These are phyloP conservation scores for Spheniscus humboldti DNA, from an alignment of 2,797 vertebrate genomes.

Conservation along the genomic window DNA sequence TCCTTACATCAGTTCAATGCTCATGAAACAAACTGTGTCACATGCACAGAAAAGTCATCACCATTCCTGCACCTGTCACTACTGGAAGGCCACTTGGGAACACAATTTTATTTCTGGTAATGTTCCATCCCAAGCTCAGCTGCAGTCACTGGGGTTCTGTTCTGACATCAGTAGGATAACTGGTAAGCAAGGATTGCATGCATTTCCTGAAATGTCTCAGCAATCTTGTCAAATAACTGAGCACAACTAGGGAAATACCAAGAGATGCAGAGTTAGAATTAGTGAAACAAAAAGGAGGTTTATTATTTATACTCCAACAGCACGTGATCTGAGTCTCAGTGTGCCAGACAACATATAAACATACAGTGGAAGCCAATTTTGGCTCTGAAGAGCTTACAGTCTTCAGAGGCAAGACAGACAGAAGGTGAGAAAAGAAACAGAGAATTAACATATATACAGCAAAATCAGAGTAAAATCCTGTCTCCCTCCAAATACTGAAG, in stretches of 20 bases:
- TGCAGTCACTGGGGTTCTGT: background rate
- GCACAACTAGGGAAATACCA: background rate
- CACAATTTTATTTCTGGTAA: background rate
- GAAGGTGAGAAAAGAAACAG: conserved; percentile 15
- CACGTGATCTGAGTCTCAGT: background rate
- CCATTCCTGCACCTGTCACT: background rate
- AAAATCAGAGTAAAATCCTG: background rate
- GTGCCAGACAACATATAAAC: background rate
- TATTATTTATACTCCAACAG: background rate
- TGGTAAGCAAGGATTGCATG: background rate
- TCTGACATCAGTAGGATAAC: background rate
- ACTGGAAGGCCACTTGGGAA: background rate
- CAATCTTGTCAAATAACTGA: background rate
- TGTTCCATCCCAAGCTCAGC: background rate
- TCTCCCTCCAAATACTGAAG: background rate
- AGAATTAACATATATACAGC: background rate
- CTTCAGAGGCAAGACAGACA: background rate
- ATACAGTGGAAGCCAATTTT: background rate
- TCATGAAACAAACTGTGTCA: background rate
- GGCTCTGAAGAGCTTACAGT: background rate
- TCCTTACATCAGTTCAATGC: background rate
- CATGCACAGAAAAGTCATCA: background rate
- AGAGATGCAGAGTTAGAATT: background rate
- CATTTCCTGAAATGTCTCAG: background rate
- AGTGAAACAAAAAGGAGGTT: background rate